A percentile compares a stretch with the other conserved stretches of the same genome.
Evolutionary conservation across 1,140 invertebrate species (phyloP).

Genomic region (Pantala flavescens): DNA sequence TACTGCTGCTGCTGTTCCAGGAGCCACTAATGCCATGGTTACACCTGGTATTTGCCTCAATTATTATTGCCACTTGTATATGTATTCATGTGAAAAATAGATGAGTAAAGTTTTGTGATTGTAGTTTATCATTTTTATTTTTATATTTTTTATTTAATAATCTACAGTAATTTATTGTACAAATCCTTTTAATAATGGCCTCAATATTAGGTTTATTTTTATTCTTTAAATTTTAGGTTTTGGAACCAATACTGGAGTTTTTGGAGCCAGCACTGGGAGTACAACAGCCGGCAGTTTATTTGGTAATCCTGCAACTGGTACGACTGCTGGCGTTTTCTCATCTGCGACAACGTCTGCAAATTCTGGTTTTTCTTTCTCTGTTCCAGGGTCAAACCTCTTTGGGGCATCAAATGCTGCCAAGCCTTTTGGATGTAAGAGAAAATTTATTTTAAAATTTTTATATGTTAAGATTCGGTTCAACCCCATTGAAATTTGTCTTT

Average conservation of each 20-base stretch:
- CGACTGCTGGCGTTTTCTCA: background rate
- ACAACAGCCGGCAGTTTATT: background rate
- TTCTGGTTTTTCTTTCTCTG: constrained; percentile 6
- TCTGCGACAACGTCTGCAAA: background rate
- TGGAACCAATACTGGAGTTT: background rate
- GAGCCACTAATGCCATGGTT: background rate
- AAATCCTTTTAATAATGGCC: too few relatives aligned
- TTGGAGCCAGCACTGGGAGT: background rate
- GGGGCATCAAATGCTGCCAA: background rate
- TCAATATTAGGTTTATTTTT: too few relatives aligned
- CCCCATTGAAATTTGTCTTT: too few relatives aligned
- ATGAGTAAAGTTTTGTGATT: too few relatives aligned
- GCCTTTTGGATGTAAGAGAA: background rate
- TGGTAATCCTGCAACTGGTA: background rate
- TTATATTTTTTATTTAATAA: too few relatives aligned
- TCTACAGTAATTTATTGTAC: too few relatives aligned
- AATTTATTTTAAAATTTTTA: background rate
- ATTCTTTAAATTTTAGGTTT: background rate
- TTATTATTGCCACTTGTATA: too few relatives aligned
- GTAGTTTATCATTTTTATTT: too few relatives aligned
- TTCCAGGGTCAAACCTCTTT: background rate
- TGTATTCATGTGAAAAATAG: too few relatives aligned
- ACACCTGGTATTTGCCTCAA: background rate
- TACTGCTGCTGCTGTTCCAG: background rate
- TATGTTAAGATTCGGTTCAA: too few relatives aligned